Evolutionary conservation across 2,888 invertebrate genomes (phyloP), one percentile per base, ranked within the genome.

Genomic region (Hirtodrosophila trivittata): DNA sequence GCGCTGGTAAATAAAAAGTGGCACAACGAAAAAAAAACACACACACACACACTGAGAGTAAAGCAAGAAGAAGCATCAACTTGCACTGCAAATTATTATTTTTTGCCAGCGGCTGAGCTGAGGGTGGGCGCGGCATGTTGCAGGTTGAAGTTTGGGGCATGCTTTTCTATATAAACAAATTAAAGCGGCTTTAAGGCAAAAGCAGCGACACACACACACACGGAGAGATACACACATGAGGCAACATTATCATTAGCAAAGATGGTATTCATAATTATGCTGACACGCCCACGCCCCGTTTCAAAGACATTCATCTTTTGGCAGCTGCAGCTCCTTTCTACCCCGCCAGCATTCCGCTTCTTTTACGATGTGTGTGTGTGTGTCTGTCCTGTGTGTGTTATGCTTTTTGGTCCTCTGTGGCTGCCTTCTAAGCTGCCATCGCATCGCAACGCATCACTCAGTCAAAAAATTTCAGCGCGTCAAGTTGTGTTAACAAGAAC

Each of bases 21-120:
- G 58, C 58, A 81, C 66, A 75, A 60, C 66, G 60, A 68, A 75
- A 74, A 51, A 43, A 35, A 8, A 51, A 54, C 46, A 63, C 18
- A 21, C 18, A 21, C 18, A 21, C 18, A 21, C 18, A 21, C 18
- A 35, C 35, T 16, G 16, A 37, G n/a, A 12, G 3, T 18, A 10
- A 12, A 54, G 37, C n/a, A 26, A 26, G 28, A 21, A 16, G 55
- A 10, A 18, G 18, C 25, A 57, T 82, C 66, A 81, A 77, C 70
- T 82, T 81, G 67, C 86, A 62, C 71, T 85, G 86, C 67, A 85
- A 78, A 78, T 78, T 82, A 82, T 78, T 78, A 85, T 78, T 84
- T 84, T 75, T 85, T 66, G 68, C 74, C 56, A 51, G 51, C 47
- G 51, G 45, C 66, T 43, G 50, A 26, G 58, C 54, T 28, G 28